phyloP scores from a whole-genome alignment of 2,888 invertebrate species.

The Agrochola litura region DNA sequence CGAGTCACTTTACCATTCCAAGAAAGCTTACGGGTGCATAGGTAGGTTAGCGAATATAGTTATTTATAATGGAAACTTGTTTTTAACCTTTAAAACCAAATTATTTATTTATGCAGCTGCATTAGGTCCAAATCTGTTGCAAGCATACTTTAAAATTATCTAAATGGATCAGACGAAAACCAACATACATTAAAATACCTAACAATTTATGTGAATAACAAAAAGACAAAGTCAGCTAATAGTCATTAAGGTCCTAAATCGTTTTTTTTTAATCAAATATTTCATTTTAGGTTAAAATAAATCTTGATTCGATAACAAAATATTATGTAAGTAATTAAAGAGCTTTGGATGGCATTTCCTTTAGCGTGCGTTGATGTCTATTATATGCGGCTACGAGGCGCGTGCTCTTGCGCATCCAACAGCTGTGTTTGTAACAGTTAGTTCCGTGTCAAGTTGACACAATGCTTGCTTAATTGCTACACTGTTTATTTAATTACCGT shows the following conservation, averaged over 20 bases:
- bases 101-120: conserved; percentile 28
- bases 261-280: neutral
- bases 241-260: neutral
- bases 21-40: conserved; percentile 75
- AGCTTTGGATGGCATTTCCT: conserved; percentile 12
- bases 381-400: conserved; percentile 66
- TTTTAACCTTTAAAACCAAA: conserved; percentile 18
- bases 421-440: conserved; percentile 58
- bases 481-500: conserved; percentile 57
- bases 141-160: conserved; percentile 48
- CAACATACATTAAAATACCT: conserved; percentile 26
- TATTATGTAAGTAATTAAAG: neutral
- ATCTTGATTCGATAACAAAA: neutral
- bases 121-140: conserved; percentile 18
- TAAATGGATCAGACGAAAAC: conserved; percentile 48
- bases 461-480: conserved; percentile 58
- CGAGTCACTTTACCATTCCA: conserved; percentile 80
- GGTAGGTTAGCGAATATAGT: conserved; percentile 63
- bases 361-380: conserved; percentile 77
- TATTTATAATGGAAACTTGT: conserved; percentile 46
- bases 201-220: conserved; percentile 28
- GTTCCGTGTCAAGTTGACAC: conserved; percentile 60
- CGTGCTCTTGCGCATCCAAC: conserved; percentile 48
- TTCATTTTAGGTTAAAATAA: neutral
- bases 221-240: conserved; percentile 15